Evolutionary conservation across 2,113 vertebrate genomes (phyloP).

Genomic region (Archilochus colubris): DNA sequence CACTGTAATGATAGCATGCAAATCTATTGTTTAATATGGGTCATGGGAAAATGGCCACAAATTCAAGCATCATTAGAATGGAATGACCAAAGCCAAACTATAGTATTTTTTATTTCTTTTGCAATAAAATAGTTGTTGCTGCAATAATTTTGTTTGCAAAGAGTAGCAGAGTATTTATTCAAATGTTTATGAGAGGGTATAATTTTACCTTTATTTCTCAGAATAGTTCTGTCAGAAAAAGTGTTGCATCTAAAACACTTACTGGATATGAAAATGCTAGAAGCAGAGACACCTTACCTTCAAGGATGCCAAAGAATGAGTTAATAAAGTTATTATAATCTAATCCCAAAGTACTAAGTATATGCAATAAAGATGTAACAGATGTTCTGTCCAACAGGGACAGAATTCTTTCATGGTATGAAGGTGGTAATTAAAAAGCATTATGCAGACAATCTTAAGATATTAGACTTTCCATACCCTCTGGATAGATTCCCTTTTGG

Average conservation of each 20-base stretch:
- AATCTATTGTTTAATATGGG: slow-evolving; percentile 16
- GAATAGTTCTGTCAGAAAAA: neutral
- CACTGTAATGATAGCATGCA: neutral
- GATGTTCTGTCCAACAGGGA: slow-evolving; percentile 20
- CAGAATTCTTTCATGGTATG: slow-evolving; percentile 5
- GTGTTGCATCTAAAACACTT: neutral
- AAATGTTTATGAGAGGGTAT: neutral
- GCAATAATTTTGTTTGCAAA: neutral
- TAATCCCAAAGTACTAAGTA: slow-evolving; percentile 51
- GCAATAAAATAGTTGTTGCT: neutral
- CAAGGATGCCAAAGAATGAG: slow-evolving; percentile 26
- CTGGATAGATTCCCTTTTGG: neutral
- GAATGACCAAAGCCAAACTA: neutral
- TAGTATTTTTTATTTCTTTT: neutral
- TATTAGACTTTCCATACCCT: neutral
- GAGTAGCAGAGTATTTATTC: neutral
- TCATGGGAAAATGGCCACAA: slow-evolving; percentile 32
- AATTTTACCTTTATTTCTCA: neutral
- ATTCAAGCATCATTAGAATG: neutral
- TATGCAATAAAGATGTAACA: slow-evolving; percentile 11
- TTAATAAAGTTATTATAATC: slow-evolving; percentile 40
- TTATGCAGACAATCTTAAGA: slow-evolving; percentile 19
- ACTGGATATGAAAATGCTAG: neutral
- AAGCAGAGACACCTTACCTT: neutral
- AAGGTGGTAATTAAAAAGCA: slow-evolving; percentile 58